Conservation (phyloP, 2,888 invertebrate species). For the Macrophya annulata region DNA sequence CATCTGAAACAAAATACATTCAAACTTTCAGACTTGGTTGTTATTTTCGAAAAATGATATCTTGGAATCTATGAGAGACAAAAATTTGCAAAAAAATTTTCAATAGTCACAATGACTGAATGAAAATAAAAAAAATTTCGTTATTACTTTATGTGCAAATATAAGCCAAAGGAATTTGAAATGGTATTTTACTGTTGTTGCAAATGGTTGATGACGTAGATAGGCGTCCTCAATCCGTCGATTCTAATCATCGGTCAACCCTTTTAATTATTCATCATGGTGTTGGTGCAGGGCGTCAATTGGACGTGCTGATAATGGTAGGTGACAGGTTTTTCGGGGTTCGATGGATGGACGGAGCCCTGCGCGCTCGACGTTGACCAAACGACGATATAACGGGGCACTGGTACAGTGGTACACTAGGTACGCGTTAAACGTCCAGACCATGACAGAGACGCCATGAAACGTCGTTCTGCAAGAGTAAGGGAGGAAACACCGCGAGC, state of each 20-base stretch:
- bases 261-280: constrained; percentile 30
- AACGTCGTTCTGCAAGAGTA: constrained; percentile 31
- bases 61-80: too few relatives aligned
- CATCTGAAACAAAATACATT: too few relatives aligned
- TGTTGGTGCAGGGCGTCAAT: neutral
- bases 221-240: neutral
- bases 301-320: constrained; percentile 10
- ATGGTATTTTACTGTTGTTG: neutral
- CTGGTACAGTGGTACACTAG: neutral
- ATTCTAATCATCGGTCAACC: neutral
- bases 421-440: constrained; percentile 26
- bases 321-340: constrained; percentile 16
- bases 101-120: neutral
- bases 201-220: neutral
- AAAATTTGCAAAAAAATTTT: neutral
- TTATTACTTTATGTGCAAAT: constrained; percentile 5
- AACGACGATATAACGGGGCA: constrained; percentile 14
- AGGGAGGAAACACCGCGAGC: constrained; percentile 47
- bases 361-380: constrained; percentile 29
- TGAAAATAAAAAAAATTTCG: neutral
- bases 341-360: neutral
- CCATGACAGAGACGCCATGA: constrained; percentile 42
- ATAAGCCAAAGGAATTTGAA: neutral
- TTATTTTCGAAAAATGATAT: too few relatives aligned
- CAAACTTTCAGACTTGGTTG: too few relatives aligned